A percentile compares a stretch with the other conserved stretches of the same genome.
Evolutionary conservation across 2,888 invertebrate species (phyloP).

Genomic region (Cantharis lateralis): DNA sequence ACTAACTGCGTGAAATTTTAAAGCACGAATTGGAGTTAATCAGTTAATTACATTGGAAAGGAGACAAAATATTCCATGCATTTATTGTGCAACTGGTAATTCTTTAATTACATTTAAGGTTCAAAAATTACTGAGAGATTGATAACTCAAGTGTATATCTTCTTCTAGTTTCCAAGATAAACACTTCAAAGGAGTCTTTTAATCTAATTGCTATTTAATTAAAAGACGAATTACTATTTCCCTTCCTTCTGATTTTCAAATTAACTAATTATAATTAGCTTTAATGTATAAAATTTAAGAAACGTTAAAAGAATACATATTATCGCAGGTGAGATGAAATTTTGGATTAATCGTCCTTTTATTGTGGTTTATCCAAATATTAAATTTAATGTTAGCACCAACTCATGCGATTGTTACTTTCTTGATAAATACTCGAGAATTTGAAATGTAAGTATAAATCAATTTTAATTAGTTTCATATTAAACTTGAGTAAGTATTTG

Average conservation of each 20-base stretch:
- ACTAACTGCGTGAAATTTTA: no score
- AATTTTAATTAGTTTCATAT: constrained; percentile 28
- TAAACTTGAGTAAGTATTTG: constrained; percentile 11
- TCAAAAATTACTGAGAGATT: background rate
- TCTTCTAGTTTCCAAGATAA: constrained; percentile 9
- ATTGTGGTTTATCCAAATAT: background rate
- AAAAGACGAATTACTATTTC: constrained; percentile 4
- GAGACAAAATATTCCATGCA: background rate
- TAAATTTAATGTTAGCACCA: constrained; percentile 20
- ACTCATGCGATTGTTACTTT: constrained; percentile 21
- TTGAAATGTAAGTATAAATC: constrained; percentile 28
- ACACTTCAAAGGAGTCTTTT: constrained; percentile 18
- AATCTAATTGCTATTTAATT: constrained; percentile 21
- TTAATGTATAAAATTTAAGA: background rate
- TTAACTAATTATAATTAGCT: background rate
- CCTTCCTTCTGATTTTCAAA: background rate
- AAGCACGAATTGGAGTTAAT: background rate
- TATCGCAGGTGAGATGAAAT: background rate
- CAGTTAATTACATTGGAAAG: background rate
- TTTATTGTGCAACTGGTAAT: background rate
- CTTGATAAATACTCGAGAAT: constrained; percentile 24
- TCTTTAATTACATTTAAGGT: background rate
- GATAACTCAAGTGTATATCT: background rate
- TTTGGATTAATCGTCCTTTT: background rate
- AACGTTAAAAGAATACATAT: background rate